Conservation (phyloP, 2,113 vertebrate species). For the Neopipo cinnamomea region DNA sequence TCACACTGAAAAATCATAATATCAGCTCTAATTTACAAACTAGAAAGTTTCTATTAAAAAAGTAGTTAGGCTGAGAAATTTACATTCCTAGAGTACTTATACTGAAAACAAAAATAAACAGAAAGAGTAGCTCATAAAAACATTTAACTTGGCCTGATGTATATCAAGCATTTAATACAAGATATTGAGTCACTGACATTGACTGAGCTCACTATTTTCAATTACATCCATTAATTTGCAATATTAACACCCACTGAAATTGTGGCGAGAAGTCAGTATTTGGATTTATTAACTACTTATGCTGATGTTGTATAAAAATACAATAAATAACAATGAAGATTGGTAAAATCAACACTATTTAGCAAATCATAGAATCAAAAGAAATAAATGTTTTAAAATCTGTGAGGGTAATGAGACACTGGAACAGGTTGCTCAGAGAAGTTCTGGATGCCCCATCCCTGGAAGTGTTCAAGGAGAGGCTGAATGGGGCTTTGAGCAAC, state of each 20-base stretch:
- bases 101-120: background rate
- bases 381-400: background rate
- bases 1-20: background rate
- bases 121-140: background rate
- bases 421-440: background rate
- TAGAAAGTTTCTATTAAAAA: background rate
- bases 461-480: background rate
- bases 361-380: background rate
- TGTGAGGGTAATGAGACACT: background rate
- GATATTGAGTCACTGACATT: background rate
- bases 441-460: background rate
- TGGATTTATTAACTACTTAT: background rate
- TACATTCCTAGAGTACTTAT: background rate
- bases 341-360: background rate
- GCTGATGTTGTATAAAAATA: background rate
- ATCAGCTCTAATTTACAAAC: background rate
- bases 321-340: background rate
- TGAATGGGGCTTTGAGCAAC: background rate
- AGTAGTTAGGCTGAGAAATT: background rate
- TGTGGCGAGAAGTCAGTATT: background rate
- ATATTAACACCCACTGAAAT: background rate
- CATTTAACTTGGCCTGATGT: background rate
- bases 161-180: background rate
- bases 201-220: background rate
- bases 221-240: background rate